These are phyloP conservation scores for Xestia c-nigrum DNA, from an alignment of 2,888 invertebrate genomes.

Conservation along the genomic window DNA sequence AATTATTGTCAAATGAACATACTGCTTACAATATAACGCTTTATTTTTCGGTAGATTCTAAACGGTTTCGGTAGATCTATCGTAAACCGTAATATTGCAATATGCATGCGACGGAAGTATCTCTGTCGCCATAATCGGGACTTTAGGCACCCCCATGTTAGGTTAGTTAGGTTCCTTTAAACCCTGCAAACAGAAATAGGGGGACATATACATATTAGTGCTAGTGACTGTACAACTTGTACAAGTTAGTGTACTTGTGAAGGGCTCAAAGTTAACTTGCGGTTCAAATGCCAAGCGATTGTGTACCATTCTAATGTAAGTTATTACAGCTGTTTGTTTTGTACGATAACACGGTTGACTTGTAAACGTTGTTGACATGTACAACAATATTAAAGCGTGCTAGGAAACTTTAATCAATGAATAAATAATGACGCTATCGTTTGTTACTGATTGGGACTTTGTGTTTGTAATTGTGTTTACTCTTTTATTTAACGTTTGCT, in stretches of 20 bases:
- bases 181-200: too few species aligned
- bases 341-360: conserved; percentile 18
- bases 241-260: conserved; percentile 3
- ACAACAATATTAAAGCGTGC: conserved; percentile 16
- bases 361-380: conserved; percentile 24
- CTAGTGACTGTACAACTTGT: background rate
- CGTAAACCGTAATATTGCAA: too few species aligned
- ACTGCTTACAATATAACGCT: too few species aligned
- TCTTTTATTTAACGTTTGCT: background rate
- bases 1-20: too few species aligned
- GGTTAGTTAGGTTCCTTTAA: too few species aligned
- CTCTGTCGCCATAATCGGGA: too few species aligned
- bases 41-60: too few species aligned
- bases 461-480: background rate
- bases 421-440: conserved; percentile 23
- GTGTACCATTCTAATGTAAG: conserved; percentile 25
- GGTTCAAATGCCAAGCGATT: conserved; percentile 43
- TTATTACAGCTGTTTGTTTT: conserved; percentile 19
- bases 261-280: conserved; percentile 34
- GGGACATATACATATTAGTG: background rate
- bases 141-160: too few species aligned
- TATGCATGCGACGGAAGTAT: too few species aligned
- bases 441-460: conserved; percentile 22
- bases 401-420: conserved; percentile 5
- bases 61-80: too few species aligned